Conservation (phyloP, 2,888 invertebrate genomes). For the Dastarcus helophoroides region DNA sequence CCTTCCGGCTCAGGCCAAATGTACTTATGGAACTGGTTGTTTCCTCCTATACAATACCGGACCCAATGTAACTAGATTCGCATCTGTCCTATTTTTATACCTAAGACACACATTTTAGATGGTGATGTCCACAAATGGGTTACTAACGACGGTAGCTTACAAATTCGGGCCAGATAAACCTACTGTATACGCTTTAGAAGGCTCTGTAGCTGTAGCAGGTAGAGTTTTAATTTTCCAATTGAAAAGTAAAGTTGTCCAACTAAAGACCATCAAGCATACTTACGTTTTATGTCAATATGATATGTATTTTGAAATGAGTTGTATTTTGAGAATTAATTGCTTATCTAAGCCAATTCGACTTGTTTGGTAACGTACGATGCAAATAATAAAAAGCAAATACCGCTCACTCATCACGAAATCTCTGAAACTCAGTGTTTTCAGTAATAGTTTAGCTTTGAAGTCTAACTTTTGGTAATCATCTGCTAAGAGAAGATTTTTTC, state of each 20-base stretch:
- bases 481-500: no score
- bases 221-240: constrained; percentile 13
- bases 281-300: constrained; percentile 6
- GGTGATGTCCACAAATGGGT: constrained; percentile 74
- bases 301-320: background rate
- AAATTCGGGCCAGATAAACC: constrained; percentile 68
- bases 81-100: background rate
- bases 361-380: no score
- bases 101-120: constrained; percentile 47
- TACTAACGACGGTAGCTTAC: constrained; percentile 86
- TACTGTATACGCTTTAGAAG: constrained; percentile 81
- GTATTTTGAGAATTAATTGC: no score
- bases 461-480: no score
- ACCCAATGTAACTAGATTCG: constrained; percentile 42
- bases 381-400: no score
- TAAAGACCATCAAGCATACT: background rate
- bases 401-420: no score
- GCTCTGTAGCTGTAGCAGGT: constrained; percentile 78
- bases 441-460: no score
- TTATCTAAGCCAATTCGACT: no score
- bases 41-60: constrained; percentile 94
- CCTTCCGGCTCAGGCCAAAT: constrained; percentile 80
- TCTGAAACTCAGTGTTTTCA: no score
- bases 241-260: constrained; percentile 2
- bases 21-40: constrained; percentile 92